These are phyloP conservation scores for Arrhamphus sclerolepis DNA, from an alignment of 2,797 vertebrate genomes.

Conservation along the genomic window DNA sequence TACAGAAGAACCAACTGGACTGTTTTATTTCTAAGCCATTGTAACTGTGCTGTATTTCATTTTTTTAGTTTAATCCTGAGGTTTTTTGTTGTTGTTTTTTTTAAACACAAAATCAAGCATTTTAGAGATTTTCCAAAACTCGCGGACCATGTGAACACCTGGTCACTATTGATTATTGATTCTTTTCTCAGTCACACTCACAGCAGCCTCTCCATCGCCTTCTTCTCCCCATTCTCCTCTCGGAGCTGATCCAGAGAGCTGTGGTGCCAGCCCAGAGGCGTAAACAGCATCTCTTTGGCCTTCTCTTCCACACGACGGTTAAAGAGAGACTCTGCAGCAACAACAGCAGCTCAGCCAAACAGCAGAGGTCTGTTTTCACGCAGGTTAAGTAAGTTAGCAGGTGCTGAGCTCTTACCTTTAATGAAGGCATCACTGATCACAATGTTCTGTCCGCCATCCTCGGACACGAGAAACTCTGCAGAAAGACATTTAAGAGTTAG, in stretches of 20 bases:
- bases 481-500: constrained; percentile 10
- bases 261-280: constrained; percentile 96
- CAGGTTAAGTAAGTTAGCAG: not conserved
- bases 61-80: no score
- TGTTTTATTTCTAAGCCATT: not conserved
- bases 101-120: not conserved
- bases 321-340: constrained; percentile 90
- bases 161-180: no score
- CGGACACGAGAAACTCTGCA: constrained; percentile 91
- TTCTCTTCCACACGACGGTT: constrained; percentile 98
- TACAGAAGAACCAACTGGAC: no score
- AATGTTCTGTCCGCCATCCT: constrained; percentile 94
- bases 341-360: not conserved
- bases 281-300: constrained; percentile 95
- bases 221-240: constrained; percentile 98
- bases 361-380: not conserved
- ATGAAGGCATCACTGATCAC: constrained; percentile 98
- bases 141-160: not conserved
- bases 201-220: constrained; percentile 98
- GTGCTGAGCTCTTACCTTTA: constrained; percentile 84
- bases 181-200: constrained; percentile 73
- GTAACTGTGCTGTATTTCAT: not conserved
- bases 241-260: constrained; percentile 95
- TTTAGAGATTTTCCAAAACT: not conserved
- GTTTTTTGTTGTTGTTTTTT: not conserved